These are phyloP conservation scores for Eristalinus aeneus DNA, from an alignment of 2,888 invertebrate genomes.

Conservation along the genomic window DNA sequence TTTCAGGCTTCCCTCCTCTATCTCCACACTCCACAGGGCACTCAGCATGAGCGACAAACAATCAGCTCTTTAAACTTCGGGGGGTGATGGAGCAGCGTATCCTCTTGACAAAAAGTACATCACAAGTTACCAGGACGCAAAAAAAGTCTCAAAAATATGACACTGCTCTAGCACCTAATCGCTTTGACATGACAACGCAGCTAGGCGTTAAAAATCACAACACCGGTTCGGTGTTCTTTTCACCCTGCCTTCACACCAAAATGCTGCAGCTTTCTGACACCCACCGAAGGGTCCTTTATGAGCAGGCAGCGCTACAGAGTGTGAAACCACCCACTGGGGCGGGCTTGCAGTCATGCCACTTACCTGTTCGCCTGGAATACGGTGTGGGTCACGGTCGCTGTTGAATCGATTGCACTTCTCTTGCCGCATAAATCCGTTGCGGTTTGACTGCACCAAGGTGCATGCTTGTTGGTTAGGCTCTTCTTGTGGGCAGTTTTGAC, in stretches of 20 bases:
- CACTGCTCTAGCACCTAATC: conserved; percentile 3
- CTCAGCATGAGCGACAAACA: neutral
- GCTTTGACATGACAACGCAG: neutral
- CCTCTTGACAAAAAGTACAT: neutral
- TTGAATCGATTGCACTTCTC: conserved; percentile 52
- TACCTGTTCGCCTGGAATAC: conserved; percentile 36
- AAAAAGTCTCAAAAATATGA: neutral
- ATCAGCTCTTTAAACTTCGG: neutral
- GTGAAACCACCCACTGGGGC: neutral
- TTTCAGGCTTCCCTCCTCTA: neutral
- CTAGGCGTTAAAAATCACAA: neutral
- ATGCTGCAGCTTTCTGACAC: neutral
- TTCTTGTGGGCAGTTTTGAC: neutral
- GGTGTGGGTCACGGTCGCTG: conserved; percentile 57
- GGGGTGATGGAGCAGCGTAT: neutral
- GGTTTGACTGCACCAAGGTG: conserved; percentile 49
- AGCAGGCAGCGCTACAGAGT: neutral
- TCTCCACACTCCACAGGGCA: neutral
- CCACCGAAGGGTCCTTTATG: conserved; percentile 3
- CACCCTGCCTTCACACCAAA: neutral
- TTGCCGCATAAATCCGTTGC: conserved; percentile 35
- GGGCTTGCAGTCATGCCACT: neutral
- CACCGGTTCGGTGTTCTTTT: neutral
- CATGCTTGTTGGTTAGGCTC: neutral
- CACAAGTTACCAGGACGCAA: neutral